Conservation (phyloP, 35 echinoderm and acorn worm genomes). For the Acanthaster planci region DNA sequence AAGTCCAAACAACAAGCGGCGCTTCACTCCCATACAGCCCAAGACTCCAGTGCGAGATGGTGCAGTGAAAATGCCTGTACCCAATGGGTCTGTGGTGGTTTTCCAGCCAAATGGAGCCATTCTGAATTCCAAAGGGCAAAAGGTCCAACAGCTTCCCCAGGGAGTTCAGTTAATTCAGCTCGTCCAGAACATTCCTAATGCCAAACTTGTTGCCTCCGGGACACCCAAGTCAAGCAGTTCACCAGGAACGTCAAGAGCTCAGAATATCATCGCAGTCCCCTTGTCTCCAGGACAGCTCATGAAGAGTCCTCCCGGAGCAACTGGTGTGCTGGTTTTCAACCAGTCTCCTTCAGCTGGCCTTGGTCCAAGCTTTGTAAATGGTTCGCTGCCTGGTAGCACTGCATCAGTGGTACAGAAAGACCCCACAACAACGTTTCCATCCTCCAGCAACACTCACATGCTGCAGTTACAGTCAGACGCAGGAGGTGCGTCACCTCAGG, state of each 20-base stretch:
- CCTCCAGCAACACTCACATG: neutral
- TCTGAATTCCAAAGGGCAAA: constrained; percentile 11
- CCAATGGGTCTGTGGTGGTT: constrained; percentile 8
- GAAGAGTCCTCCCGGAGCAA: neutral
- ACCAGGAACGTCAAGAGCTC: neutral
- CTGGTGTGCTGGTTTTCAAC: neutral
- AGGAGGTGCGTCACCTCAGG: constrained; percentile 7
- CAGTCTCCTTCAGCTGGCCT: neutral
- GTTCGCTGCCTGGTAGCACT: neutral
- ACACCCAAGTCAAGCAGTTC: neutral
- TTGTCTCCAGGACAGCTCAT: neutral
- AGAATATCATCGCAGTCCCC: neutral
- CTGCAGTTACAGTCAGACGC: constrained; percentile 21
- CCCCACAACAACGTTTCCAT: neutral
- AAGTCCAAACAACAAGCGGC: constrained; percentile 83
- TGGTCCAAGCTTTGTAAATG: neutral
- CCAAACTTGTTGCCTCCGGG: constrained; percentile 21
- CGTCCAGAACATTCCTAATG: constrained; percentile 9
- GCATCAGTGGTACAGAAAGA: neutral
- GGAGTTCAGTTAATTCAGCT: neutral
- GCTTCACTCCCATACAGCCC: constrained; percentile 87
- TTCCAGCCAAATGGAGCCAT: constrained; percentile 6
- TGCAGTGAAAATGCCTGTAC: neutral
- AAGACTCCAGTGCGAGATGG: constrained; percentile 73
- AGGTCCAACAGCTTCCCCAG: neutral